Evolutionary conservation across 2,888 invertebrate genomes (phyloP).

Genomic region (Diabrotica balteata): DNA sequence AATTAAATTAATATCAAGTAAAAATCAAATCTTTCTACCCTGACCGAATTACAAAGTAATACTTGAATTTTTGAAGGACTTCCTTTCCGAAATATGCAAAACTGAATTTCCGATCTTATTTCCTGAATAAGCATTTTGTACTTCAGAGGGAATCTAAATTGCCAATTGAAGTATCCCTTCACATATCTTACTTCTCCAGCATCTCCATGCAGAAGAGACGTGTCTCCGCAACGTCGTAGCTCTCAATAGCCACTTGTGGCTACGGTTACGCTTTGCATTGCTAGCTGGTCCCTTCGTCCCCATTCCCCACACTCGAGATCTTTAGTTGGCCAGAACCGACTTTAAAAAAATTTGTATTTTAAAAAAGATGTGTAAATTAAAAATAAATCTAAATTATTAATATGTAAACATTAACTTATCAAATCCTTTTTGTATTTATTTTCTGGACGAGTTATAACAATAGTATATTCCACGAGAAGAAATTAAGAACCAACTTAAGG

Average conservation of each 20-base stretch:
- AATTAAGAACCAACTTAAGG: no score
- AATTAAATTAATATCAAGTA: no score
- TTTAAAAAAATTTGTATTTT: neutral
- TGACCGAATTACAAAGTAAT: slow-evolving; percentile 23
- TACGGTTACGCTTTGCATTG: slow-evolving; percentile 43
- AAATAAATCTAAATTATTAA: no score
- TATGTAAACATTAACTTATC: no score
- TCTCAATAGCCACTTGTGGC: slow-evolving; percentile 60
- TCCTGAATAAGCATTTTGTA: slow-evolving; percentile 29
- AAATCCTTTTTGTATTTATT: no score
- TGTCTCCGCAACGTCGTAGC: slow-evolving; percentile 50
- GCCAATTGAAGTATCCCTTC: slow-evolving; percentile 26
- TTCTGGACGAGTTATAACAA: no score
- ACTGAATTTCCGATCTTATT: slow-evolving; percentile 28
- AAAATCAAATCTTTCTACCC: slow-evolving; percentile 10
- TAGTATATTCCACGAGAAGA: no score
- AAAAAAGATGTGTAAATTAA: no score
- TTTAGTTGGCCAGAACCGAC: slow-evolving; percentile 2
- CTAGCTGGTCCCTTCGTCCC: slow-evolving; percentile 33
- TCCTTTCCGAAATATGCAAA: slow-evolving; percentile 24
- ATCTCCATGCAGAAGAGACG: slow-evolving; percentile 33
- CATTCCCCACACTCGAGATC: slow-evolving; percentile 38
- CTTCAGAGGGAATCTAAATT: slow-evolving; percentile 29
- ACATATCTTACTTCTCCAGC: slow-evolving; percentile 30
- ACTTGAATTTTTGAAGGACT: slow-evolving; percentile 15